Conservation (phyloP, 2,113 vertebrate genomes). For the Amphiprion percula region DNA sequence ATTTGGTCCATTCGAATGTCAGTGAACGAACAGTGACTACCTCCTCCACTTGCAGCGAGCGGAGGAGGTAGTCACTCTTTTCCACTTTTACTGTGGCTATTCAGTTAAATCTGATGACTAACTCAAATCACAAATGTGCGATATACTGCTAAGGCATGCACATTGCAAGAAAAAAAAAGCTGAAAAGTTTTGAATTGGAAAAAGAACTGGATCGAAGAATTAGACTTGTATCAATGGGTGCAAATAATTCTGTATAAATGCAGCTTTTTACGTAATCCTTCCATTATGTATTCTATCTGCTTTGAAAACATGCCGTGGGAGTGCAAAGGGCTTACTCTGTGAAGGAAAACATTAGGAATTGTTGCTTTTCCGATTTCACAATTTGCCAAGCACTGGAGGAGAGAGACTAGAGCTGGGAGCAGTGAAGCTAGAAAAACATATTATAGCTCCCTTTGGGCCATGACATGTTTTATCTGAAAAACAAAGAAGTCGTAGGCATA, state of each 20-base stretch:
- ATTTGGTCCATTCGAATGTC: conserved; percentile 8
- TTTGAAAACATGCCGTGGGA: conserved; percentile 1
- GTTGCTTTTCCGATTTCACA: conserved; percentile 11
- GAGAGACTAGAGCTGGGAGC: not conserved
- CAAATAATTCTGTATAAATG: too few relatives aligned
- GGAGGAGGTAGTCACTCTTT: conserved; percentile 7
- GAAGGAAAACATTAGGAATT: conserved; percentile 12
- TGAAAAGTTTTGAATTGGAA: too few relatives aligned
- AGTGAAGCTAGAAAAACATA: conserved; percentile 17
- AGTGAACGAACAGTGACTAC: conserved; percentile 29
- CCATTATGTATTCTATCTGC: not conserved
- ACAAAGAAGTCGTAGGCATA: conserved; percentile 1
- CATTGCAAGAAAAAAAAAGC: not conserved
- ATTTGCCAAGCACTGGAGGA: conserved; percentile 35
- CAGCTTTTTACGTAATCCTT: too few relatives aligned
- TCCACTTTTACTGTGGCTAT: too few relatives aligned
- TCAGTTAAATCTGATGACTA: not conserved
- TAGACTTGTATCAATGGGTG: too few relatives aligned
- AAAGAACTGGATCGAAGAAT: too few relatives aligned
- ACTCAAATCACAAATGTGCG: not conserved
- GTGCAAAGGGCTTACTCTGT: not conserved
- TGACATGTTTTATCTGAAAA: conserved; percentile 19
- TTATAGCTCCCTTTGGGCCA: conserved; percentile 1
- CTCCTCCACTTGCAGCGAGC: conserved; percentile 1
- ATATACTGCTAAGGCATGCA: not conserved